A percentile compares a stretch with the other conserved stretches of the same genome.
These are phyloP conservation scores for Calosoma granatense DNA, from an alignment of 1,140 invertebrate species.

Conservation along the genomic window DNA sequence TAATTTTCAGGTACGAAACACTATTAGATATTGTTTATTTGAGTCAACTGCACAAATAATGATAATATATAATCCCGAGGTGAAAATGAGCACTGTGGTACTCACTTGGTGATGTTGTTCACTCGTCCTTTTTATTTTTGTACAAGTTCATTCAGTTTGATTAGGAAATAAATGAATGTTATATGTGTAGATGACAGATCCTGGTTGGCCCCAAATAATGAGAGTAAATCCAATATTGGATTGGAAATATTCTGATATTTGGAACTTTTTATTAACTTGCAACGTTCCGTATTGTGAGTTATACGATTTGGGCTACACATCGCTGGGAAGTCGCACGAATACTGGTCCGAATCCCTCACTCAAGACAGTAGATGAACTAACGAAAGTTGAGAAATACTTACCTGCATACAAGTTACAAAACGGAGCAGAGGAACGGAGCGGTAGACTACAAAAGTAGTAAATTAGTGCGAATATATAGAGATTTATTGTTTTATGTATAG, in stretches of 20 bases:
- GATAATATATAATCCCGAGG: background rate
- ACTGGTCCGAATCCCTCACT: constrained; percentile 72
- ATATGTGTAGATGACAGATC: constrained; percentile 60
- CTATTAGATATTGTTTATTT: background rate
- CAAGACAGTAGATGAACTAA: constrained; percentile 35
- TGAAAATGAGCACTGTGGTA: background rate
- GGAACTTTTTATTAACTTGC: constrained; percentile 70
- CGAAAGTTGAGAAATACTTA: constrained; percentile 45
- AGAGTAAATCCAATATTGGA: constrained; percentile 79
- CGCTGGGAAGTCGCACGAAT: constrained; percentile 67
- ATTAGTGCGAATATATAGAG: no score
- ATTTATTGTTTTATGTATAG: no score
- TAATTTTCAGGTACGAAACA: constrained; percentile 52
- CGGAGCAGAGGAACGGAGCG: constrained; percentile 58
- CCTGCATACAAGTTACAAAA: constrained; percentile 74
- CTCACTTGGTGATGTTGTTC: constrained; percentile 7
- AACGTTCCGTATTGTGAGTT: constrained; percentile 79
- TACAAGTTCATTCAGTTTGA: constrained; percentile 11
- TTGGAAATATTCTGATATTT: constrained; percentile 83
- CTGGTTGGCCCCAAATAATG: constrained; percentile 78
- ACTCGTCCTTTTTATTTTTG: constrained; percentile 10
- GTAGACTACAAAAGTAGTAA: constrained; percentile 35
- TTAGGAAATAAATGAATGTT: constrained; percentile 11
- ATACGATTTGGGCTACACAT: constrained; percentile 85
- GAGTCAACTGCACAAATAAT: background rate